Base-by-base conservation (phyloP, 1,140 invertebrate genomes). In the Anthonomus grandis region DNA sequence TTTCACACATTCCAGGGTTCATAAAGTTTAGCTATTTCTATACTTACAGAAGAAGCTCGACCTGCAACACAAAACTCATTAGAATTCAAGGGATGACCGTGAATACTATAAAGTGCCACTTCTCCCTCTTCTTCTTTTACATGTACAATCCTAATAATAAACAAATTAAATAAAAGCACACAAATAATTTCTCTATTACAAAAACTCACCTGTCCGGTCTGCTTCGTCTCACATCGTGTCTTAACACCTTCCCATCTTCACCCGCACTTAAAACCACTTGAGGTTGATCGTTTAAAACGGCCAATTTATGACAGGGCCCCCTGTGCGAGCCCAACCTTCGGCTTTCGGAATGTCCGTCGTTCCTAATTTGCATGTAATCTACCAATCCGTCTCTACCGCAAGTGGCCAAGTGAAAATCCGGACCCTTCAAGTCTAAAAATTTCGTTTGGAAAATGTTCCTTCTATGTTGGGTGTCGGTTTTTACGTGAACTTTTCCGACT, bases 351-450 rank as follows among this genome's bases (percentile, higher is more conserved):
- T 66, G 75, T 71, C 65, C 74, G 56, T 64, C 73, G 37, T 62
- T 68, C 69, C 74, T 67, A 77, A 65, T 73, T 21, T 59, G 49
- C 4, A 47, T 15, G 31, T 55, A 55, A 34, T 31, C 70, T 44
- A 97, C 88, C 74, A 93, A 89, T 18, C 93, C 93, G 78, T 98
- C 94, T 39, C 91, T 80, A 13, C 90, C 89, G 75, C 88, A 87
- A 5, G 91, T 90, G 1, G 92, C 88, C 25, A 97, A 86, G 67
- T 91, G 88, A 49, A 85, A 76, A 75, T 94, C 90, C 2, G 57
- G 49, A 34, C 84, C 84, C 68, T 77, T 80, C 0, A 81, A 67
- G 58, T 81, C 71, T 9, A 83, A 72, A 73, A 83, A 82, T 75
- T 82, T 94, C 79, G 83, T 81, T 70, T 95, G 91, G 76, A 95